Conservation (phyloP, 2,113 vertebrate genomes). For the Coptodon bakossiorum region DNA sequence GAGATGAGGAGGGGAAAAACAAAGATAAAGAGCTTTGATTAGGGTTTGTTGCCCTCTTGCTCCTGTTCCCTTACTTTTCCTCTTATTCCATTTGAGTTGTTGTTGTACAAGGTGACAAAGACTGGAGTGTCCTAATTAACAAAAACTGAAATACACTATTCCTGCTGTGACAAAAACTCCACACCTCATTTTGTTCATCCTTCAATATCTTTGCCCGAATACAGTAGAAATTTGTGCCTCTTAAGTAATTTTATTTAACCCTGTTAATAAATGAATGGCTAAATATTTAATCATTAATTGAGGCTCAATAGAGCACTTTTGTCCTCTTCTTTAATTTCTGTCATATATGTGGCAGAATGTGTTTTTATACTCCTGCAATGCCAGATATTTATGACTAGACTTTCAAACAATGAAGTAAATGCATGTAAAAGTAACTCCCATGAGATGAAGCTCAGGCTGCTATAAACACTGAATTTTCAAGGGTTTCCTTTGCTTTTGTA, state of each 20-base stretch:
- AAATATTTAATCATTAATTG: neutral
- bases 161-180: neutral
- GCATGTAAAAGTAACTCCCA: neutral
- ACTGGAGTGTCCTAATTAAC: constrained; percentile 35
- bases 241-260: neutral
- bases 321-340: neutral
- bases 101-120: constrained; percentile 10
- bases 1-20: constrained; percentile 15
- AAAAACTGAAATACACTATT: constrained; percentile 9
- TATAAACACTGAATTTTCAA: neutral
- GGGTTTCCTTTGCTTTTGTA: neutral
- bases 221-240: neutral
- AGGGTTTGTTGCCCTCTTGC: constrained; percentile 11
- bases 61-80: neutral
- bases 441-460: neutral
- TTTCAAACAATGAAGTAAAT: neutral
- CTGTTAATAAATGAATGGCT: neutral
- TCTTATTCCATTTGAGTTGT: neutral
- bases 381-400: neutral
- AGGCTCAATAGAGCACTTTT: neutral
- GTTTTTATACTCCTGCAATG: neutral
- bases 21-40: constrained; percentile 52
- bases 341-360: neutral
- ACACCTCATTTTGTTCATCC: neutral
- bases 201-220: neutral